phyloP scores from a whole-genome alignment of 53 echinoderm and acorn worm species.

The Holothuria scabra region DNA sequence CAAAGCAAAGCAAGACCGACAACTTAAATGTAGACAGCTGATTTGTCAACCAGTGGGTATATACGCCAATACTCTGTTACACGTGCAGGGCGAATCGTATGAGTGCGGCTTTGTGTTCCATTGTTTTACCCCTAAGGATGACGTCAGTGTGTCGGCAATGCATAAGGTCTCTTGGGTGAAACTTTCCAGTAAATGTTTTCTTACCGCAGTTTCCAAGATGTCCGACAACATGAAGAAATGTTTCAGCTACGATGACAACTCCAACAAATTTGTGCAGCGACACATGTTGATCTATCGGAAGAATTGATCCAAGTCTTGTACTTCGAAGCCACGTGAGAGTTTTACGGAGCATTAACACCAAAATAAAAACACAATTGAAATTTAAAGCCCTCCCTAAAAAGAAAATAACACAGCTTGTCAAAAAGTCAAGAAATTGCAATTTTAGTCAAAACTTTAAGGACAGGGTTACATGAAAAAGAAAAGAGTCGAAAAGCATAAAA shows the following conservation, averaged over 20 bases:
- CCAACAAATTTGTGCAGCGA: conserved; percentile 88
- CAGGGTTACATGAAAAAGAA: no score
- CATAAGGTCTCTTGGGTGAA: no score
- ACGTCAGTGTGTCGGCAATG: no score
- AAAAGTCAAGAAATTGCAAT: neutral
- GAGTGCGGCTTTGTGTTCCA: no score
- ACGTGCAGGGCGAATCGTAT: no score
- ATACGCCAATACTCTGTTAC: no score
- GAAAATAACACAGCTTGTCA: neutral
- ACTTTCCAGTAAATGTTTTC: neutral
- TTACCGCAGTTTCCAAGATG: conserved; percentile 75
- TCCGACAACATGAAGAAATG: conserved; percentile 67
- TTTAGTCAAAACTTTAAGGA: neutral
- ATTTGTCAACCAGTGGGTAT: no score
- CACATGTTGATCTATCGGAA: conserved; percentile 90
- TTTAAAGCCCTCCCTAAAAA: conserved; percentile 80
- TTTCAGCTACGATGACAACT: conserved; percentile 62
- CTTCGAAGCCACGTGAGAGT: conserved; percentile 81
- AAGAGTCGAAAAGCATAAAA: no score
- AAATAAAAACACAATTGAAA: conserved; percentile 80
- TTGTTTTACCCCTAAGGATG: no score
- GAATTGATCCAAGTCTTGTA: conserved; percentile 64
- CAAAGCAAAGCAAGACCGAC: no score
- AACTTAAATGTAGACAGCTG: no score
- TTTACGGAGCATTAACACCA: conserved; percentile 88